Evolutionary conservation across 2,888 invertebrate genomes (phyloP).

Genomic region (Mamestra brassicae): DNA sequence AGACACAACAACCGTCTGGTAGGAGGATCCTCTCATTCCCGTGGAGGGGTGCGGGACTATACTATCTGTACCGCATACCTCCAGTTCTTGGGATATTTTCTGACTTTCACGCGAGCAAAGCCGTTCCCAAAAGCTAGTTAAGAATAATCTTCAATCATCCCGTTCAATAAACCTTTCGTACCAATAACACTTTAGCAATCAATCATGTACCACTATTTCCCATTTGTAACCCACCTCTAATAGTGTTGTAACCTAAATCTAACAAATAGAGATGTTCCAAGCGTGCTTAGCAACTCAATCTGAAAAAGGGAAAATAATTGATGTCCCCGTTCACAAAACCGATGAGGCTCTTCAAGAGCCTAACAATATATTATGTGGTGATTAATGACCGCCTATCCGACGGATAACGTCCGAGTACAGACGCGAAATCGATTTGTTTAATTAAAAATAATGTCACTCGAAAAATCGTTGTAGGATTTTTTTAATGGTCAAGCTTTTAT

Average conservation of each 20-base stretch:
- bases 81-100: no score
- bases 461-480: conserved; percentile 19
- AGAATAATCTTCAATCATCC: neutral
- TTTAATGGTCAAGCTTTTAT: conserved; percentile 25
- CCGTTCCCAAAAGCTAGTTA: neutral
- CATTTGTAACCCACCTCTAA: neutral
- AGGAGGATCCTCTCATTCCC: no score
- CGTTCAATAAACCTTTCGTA: neutral
- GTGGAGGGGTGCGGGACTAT: no score
- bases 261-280: conserved; percentile 20
- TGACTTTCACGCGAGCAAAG: no score
- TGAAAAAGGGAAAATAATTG: conserved; percentile 60
- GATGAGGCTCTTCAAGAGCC: conserved; percentile 57
- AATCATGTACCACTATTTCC: conserved; percentile 1
- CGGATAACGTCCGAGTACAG: conserved; percentile 66
- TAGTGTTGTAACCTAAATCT: conserved; percentile 10
- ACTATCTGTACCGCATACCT: no score
- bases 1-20: no score
- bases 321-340: conserved; percentile 60
- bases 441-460: conserved; percentile 75
- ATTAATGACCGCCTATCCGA: conserved; percentile 72
- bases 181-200: conserved; percentile 4
- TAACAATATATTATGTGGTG: conserved; percentile 68
- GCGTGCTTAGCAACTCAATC: conserved; percentile 48
- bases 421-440: conserved; percentile 73